Percentiles rank a stretch among this genome's conserved stretches.
These are phyloP conservation scores for Oreochromis aureus DNA, from an alignment of 2,113 vertebrate species.

Conservation along the genomic window DNA sequence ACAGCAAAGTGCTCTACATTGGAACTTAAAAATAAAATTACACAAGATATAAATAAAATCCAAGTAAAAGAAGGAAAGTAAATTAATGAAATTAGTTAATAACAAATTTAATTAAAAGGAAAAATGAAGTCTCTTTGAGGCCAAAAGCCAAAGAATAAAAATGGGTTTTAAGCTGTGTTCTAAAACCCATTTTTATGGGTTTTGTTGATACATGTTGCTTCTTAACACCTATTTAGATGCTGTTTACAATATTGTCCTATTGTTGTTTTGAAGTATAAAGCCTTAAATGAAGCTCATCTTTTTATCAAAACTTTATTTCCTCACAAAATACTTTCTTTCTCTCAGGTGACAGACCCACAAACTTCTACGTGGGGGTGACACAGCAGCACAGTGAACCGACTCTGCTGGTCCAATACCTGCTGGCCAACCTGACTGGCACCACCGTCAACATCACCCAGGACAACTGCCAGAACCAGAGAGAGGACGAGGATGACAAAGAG, in stretches of 20 bases:
- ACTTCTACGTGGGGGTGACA: conserved; percentile 82
- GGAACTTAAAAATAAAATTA: background rate
- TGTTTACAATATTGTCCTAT: background rate
- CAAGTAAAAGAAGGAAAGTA: background rate
- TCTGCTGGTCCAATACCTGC: conserved; percentile 75
- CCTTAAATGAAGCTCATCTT: background rate
- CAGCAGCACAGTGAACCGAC: conserved; percentile 53
- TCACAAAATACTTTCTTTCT: background rate
- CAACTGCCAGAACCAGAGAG: conserved; percentile 74
- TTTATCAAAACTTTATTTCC: background rate
- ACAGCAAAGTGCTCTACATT: background rate
- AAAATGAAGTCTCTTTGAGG: background rate
- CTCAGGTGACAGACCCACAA: conserved; percentile 73
- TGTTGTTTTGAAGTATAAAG: background rate
- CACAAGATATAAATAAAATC: background rate
- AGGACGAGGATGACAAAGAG: conserved; percentile 56
- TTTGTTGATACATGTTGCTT: background rate
- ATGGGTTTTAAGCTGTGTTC: background rate
- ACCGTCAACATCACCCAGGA: conserved; percentile 73
- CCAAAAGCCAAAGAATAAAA: background rate
- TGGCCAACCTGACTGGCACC: conserved; percentile 86
- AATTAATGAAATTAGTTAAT: background rate
- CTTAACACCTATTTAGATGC: background rate
- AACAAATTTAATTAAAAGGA: background rate
- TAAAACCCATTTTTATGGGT: background rate